Percentiles rank a stretch among this genome's conserved stretches.
Evolutionary conservation across 2,888 invertebrate genomes (phyloP).

Genomic region (Tenthredo mesomela): DNA sequence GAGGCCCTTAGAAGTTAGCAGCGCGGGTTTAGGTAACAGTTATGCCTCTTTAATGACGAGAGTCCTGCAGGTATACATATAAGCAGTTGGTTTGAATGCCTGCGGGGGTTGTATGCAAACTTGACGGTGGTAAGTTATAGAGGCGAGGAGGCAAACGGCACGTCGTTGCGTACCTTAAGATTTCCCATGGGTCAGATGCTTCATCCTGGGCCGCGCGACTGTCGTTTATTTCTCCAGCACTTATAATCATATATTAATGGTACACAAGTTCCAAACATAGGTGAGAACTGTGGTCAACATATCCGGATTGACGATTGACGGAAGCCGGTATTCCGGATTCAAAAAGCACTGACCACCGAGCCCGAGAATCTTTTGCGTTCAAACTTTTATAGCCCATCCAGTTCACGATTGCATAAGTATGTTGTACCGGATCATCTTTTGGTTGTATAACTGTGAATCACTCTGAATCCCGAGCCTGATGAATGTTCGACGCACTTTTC

Average conservation of each 20-base stretch:
- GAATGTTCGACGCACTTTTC: neutral
- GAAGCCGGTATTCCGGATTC: neutral
- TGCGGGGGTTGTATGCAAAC: slow-evolving; percentile 46
- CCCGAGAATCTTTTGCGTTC: neutral
- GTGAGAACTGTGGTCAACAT: neutral
- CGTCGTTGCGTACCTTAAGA: slow-evolving; percentile 69
- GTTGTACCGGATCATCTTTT: neutral
- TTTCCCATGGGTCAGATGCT: slow-evolving; percentile 74
- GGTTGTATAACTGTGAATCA: neutral
- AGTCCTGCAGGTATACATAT: slow-evolving; percentile 35
- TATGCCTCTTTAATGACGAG: slow-evolving; percentile 45
- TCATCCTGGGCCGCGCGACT: slow-evolving; percentile 69
- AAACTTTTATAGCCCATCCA: neutral
- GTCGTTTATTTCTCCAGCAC: slow-evolving; percentile 56
- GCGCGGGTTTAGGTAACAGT: slow-evolving; percentile 37
- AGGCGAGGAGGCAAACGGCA: slow-evolving; percentile 55
- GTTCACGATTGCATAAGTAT: neutral
- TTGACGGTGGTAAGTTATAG: slow-evolving; percentile 47
- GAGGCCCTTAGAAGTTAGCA: slow-evolving; percentile 42
- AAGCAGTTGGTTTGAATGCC: slow-evolving; percentile 44
- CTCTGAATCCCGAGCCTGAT: neutral
- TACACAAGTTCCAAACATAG: neutral
- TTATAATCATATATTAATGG: slow-evolving; percentile 48
- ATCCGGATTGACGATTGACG: neutral
- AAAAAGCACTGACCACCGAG: neutral